Base-by-base conservation (phyloP, 2,113 vertebrate genomes). In the Cavia porcellus region DNA sequence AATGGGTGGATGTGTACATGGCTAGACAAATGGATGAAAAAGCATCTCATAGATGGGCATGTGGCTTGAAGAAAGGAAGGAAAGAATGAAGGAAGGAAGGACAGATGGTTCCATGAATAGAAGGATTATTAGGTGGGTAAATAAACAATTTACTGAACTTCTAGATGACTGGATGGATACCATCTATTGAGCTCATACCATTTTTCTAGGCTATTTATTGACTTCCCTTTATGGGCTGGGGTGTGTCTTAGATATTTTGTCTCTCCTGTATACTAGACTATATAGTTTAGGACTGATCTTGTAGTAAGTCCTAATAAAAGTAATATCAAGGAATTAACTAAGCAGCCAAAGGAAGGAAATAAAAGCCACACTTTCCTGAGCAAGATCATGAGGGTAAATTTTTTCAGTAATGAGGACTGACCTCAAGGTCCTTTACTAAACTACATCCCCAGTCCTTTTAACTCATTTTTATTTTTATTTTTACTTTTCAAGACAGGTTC, bases 311-410 rank as follows among this genome's bases (percentile, higher is more conserved):
- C 68, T 19, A 84, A 24, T 87, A 90, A 88, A 92, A 42, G 22
- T 15, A 80, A 42, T 77, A 88, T 92, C 81, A 42, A 68, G 68
- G n/a, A 45, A 90, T 64, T 86, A 79, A 92, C 38, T 42, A 62
- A 86, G 59, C 42, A 95, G 72, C 32, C 50, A 86, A 94, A n/a
- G 61, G n/a, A 61, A 77, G 50, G 57, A 83, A 96, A 93, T 62
- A 64, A 57, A 66, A 92, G 64, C 4, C 35, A 52, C 4, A 15
- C 20, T 50, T 7, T 62, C 70, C 8, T 42, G 20, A 47, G 70
- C 1, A 35, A 52, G 61, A 42, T 22, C 50, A 15, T 0, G 7
- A 70, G 25, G 24, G 28, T 47, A 79, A 9, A 50, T 30, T 79
- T 30, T 79, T 79, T 50, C 28, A 32, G 75, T 79, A 79, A 50